Evolutionary conservation across 2,797 vertebrate species (phyloP), one percentile per base, ranked within the genome.

Genomic region (Acanthiza pusilla): DNA sequence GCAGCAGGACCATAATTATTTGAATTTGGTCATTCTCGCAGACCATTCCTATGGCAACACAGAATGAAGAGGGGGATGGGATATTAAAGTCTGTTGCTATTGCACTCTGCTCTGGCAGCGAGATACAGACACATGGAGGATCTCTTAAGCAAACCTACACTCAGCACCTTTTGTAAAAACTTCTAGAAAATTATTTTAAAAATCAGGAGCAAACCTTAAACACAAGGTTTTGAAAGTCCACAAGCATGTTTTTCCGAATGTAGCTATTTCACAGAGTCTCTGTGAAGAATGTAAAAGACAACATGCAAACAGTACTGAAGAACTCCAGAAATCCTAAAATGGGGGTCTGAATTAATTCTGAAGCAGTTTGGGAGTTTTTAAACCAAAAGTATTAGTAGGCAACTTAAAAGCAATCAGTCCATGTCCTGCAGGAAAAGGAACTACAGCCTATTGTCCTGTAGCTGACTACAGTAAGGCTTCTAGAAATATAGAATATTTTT

Each of bases 1-100:
- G 65, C 66, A 66, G 83, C 84, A 85, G 72, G 81, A 71, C 85
- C 21, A 36, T 83, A 91, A 89, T 91, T 86, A 93, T 95, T 89
- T 95, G 91, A 91, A 93, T 96, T 96, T 71, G 72, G 81, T 43
- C 58, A 82, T 75, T 91, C 84, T 85, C 0, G 0, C 65, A 83
- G 65, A 38, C 76, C 42, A 62, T 83, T 95, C 65, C 78, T 89
- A 80, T 32, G 60, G 84, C 29, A 78, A 83, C 54, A 62, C 61
- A 58, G 63, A 81, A 62, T 3, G 12, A 57, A 53, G 42, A 82
- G 88, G 88, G 91, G 89, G 75, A 32, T 61, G 63, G 89, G 57
- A 40, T 80, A 83, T 57, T 62, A 67, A 91, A 92, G 53, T 10
- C 50, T 58, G 42, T 76, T 89, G 67, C 34, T 85, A 13, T 32